Base-by-base conservation (phyloP, 1,140 invertebrate species). In the Apis florea region DNA sequence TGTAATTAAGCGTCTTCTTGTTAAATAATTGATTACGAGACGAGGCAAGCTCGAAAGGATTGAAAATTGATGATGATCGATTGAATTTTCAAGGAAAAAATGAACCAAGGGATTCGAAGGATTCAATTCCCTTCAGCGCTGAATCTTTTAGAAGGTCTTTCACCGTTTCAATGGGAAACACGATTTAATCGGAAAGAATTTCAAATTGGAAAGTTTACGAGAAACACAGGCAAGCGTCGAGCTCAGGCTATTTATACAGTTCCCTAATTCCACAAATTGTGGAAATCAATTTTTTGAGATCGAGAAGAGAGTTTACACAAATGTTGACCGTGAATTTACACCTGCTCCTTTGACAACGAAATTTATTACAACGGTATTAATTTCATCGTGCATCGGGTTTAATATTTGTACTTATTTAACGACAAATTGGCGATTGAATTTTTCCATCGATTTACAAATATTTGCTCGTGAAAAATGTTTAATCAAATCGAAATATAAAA, bases 1-100 rank as follows among this genome's bases (percentile, higher is more conserved):
- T 15, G 17, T n/a, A 75, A 75, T 75, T 75, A 64, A 78, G 24
- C 66, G 15, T 64, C 26, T 63, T n/a, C 19, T 53, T 4, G 40
- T 58, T 69, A 69, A 67, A 67, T 67, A 67, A 67, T 47, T 9
- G 11, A 67, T 47, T 15, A 21, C 64, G 21, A 47, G 11, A n/a
- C 19, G 31, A 9, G 59, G 26, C 4, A 15, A 47, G 40, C 1
- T 47, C 40, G 26, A 47, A 11, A 10, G 13, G 31, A 19, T 66
- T 19, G 26, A 21, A 66, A 40, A 66, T 66, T 66, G 63, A 67
- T 40, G 19, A 21, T n/a, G 19, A n/a, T 69, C 40, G 64, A 58
- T 13, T 12, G 64, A 49, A 77, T 77, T 58, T 13, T 2, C 15
- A 12, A 31, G 5, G 53, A 56, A 51, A 19, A 68, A 58, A 21